A percentile compares a stretch with the other conserved stretches of the same genome.
phyloP scores from a whole-genome alignment of 2,797 vertebrate species.

The Gallirallus australis region DNA sequence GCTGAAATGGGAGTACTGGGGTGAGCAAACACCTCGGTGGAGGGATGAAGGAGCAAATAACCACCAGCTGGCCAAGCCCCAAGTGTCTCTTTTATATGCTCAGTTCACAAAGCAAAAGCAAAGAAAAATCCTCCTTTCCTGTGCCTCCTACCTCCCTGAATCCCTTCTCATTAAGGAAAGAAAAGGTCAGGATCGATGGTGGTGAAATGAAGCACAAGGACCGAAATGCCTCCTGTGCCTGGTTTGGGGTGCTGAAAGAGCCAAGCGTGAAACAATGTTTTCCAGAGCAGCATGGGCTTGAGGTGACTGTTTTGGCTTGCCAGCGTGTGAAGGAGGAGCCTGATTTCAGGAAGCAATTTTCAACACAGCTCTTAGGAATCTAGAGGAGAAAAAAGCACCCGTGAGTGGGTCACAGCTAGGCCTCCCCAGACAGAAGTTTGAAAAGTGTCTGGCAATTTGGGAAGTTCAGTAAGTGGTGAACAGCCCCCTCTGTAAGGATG shows the following conservation, averaged over 20 bases:
- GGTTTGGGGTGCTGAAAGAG: neutral
- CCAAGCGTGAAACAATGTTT: slow-evolving; percentile 14
- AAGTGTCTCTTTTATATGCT: neutral
- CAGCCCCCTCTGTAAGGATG: neutral
- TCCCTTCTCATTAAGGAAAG: slow-evolving; percentile 13
- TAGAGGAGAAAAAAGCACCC: neutral
- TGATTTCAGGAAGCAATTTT: slow-evolving; percentile 29
- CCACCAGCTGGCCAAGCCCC: accelerated
- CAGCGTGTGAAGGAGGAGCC: neutral
- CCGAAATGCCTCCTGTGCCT: accelerated
- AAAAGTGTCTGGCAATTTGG: neutral
- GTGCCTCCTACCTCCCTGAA: neutral
- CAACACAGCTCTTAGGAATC: neutral
- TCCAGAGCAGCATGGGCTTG: slow-evolving; percentile 24
- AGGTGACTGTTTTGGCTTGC: neutral
- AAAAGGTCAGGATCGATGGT: neutral
- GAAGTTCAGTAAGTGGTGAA: neutral
- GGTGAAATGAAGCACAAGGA: slow-evolving; percentile 48
- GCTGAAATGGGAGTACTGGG: neutral
- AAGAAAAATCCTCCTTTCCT: slow-evolving; percentile 4
- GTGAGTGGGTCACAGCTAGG: neutral
- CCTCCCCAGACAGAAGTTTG: neutral
- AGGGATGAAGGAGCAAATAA: neutral
- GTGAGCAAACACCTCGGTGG: accelerated
- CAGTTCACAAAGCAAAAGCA: neutral